These are phyloP conservation scores for Paraplagusia blochii DNA, from an alignment of 2,113 vertebrate genomes.

Conservation along the genomic window DNA sequence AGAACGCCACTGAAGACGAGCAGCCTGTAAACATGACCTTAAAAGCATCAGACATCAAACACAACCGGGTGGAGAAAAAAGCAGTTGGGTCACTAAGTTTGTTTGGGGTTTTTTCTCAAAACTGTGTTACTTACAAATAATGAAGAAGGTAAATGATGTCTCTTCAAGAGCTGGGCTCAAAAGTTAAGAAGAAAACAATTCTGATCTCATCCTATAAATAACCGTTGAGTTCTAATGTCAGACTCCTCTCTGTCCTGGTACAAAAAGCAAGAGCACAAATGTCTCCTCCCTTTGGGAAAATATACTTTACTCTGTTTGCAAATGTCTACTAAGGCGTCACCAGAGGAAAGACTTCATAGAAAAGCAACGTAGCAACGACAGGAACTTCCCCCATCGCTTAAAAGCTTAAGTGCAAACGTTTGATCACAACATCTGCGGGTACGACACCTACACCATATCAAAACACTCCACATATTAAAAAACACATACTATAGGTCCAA, in stretches of 20 bases:
- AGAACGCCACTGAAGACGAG: conserved; percentile 65
- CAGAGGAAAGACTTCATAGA: conserved; percentile 48
- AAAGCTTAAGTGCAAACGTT: conserved; percentile 59
- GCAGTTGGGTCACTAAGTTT: conserved; percentile 11
- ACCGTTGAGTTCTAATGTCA: conserved; percentile 36
- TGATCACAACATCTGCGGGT: conserved; percentile 60
- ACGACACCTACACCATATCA: conserved; percentile 65
- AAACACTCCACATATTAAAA: conserved; percentile 61
- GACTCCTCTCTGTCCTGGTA: conserved; percentile 48
- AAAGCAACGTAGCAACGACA: conserved; percentile 62
- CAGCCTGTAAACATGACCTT: conserved; percentile 73
- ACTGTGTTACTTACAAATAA: conserved; percentile 28
- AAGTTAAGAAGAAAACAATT: conserved; percentile 33
- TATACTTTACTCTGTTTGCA: conserved; percentile 40
- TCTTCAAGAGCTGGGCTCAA: neutral
- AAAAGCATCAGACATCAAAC: conserved; percentile 53
- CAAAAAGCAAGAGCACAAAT: conserved; percentile 72
- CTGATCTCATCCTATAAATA: conserved; percentile 52
- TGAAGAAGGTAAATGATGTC: conserved; percentile 5
- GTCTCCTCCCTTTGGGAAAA: conserved; percentile 52
- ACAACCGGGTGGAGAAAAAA: conserved; percentile 54
- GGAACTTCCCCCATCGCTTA: conserved; percentile 39
- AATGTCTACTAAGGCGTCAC: conserved; percentile 33
- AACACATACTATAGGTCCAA: conserved; percentile 48
- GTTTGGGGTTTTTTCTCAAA: conserved; percentile 30